These are phyloP conservation scores for Coilia nasus DNA, from an alignment of 2,797 vertebrate species.

Conservation along the genomic window DNA sequence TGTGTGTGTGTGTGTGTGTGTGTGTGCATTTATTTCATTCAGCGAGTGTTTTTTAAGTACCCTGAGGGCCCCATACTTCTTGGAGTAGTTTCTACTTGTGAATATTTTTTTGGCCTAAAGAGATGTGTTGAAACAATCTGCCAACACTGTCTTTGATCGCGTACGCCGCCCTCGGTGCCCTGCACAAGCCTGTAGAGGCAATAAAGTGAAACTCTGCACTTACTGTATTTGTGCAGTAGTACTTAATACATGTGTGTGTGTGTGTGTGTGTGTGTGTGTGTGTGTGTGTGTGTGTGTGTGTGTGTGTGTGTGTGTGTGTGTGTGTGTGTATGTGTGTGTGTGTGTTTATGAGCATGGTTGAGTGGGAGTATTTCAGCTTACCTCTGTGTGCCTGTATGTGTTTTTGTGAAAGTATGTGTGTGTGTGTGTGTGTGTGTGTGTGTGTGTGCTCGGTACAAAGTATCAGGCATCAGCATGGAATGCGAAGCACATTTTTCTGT, in stretches of 20 bases:
- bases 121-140: not conserved
- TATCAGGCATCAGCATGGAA: conserved; percentile 24
- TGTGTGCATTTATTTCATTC: not conserved
- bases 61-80: not conserved
- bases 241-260: no score
- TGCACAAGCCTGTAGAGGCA: not conserved
- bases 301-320: no score
- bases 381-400: not conserved
- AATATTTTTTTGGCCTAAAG: not conserved
- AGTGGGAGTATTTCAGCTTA: no score
- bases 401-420: not conserved
- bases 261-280: no score
- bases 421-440: not conserved
- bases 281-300: no score
- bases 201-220: no score
- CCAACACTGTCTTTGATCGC: not conserved
- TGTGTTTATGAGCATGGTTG: no score
- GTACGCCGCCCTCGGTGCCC: not conserved
- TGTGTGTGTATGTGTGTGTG: no score
- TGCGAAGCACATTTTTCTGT: not conserved
- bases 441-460: not conserved
- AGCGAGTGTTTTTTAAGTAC: not conserved
- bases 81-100: not conserved
- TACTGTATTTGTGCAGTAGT: no score
- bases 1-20: no score